A percentile compares a stretch with the other conserved stretches of the same genome.
These are phyloP conservation scores for Valencia hispanica DNA, from an alignment of 2,797 vertebrate genomes.

Conservation along the genomic window DNA sequence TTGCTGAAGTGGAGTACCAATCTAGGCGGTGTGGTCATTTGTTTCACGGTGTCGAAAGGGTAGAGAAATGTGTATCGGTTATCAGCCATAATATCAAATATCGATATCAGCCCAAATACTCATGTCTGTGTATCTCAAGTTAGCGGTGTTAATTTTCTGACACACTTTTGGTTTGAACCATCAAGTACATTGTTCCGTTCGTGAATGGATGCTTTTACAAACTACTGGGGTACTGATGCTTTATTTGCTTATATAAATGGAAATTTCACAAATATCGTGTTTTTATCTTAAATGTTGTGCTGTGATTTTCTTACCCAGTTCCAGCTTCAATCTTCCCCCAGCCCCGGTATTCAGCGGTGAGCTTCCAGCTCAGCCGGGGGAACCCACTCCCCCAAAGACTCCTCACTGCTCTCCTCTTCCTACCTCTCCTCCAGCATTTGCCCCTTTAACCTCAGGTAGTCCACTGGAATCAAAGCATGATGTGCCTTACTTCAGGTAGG, in stretches of 20 bases:
- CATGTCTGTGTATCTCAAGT: no score
- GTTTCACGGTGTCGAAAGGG: background rate
- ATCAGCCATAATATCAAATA: no score
- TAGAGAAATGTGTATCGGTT: background rate
- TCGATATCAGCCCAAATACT: no score
- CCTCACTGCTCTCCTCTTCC: conserved; percentile 14
- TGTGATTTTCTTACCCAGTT: conserved; percentile 24
- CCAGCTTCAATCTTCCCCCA: conserved; percentile 43
- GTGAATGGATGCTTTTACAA: no score
- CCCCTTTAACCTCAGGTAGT: conserved; percentile 19
- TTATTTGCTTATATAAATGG: no score
- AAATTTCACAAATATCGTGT: no score
- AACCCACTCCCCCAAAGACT: conserved; percentile 24
- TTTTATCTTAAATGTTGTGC: background rate
- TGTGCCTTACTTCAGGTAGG: conserved; percentile 82
- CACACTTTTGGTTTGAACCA: no score
- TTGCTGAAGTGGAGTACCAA: background rate
- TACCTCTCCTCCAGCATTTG: background rate
- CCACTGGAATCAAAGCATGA: conserved; percentile 70
- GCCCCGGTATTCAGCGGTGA: conserved; percentile 16
- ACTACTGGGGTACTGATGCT: no score
- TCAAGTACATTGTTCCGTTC: no score
- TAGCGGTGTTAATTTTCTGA: no score
- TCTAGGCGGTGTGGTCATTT: background rate
- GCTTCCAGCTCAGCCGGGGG: conserved; percentile 7